These are phyloP conservation scores for Thyatira batis DNA, from an alignment of 2,888 invertebrate species.

Conservation along the genomic window DNA sequence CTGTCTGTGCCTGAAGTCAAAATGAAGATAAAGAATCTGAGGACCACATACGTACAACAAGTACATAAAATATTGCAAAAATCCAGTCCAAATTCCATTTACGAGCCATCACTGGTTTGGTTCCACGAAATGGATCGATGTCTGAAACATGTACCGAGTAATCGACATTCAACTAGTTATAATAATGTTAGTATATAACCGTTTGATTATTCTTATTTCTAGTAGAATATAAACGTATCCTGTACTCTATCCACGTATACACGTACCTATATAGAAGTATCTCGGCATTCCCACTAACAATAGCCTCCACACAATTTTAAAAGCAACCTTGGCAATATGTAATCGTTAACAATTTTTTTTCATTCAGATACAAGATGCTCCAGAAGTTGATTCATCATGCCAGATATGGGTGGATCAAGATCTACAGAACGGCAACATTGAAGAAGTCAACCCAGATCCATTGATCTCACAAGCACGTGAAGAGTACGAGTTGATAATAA, in stretches of 20 bases:
- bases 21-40: conserved; percentile 73
- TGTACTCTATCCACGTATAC: neutral
- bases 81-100: conserved; percentile 61
- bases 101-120: conserved; percentile 67
- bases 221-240: neutral
- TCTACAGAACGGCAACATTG: conserved; percentile 37
- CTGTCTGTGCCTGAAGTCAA: conserved; percentile 66
- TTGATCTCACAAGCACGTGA: conserved; percentile 52
- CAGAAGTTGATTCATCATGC: conserved; percentile 57
- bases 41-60: conserved; percentile 76
- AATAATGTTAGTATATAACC: conserved; percentile 32
- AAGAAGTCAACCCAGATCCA: conserved; percentile 53
- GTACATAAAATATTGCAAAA: conserved; percentile 70
- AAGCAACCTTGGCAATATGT: neutral
- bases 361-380: conserved; percentile 45
- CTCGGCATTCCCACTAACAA: too few relatives aligned
- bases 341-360: conserved; percentile 9
- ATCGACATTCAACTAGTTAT: conserved; percentile 39
- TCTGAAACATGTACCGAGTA: conserved; percentile 59
- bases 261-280: too few relatives aligned
- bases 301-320: too few relatives aligned
- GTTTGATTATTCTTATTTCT: too few relatives aligned
- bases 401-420: conserved; percentile 59
- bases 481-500: conserved; percentile 45
- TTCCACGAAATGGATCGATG: conserved; percentile 71